A percentile compares a stretch with the other conserved stretches of the same genome.
phyloP scores from a whole-genome alignment of 1,140 invertebrate species.

The roundworm (Caenorhabditis elegans) region DNA sequence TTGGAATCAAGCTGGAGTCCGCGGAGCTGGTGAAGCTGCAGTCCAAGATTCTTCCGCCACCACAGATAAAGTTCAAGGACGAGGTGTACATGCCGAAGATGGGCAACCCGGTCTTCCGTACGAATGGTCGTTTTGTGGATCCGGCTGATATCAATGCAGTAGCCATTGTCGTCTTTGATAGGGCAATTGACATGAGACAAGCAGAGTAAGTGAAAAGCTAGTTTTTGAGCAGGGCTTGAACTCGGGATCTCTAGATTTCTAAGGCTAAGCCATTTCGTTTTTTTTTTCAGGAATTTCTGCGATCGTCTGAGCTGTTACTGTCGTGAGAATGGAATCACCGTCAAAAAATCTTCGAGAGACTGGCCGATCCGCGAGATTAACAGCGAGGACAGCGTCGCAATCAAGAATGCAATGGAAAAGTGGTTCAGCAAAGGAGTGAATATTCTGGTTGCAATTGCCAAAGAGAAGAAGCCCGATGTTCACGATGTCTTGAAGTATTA shows the following conservation, averaged over 20 bases:
- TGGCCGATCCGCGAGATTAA: neutral
- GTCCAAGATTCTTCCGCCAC: neutral
- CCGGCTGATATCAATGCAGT: neutral
- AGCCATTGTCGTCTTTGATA: neutral
- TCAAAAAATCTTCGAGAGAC: neutral
- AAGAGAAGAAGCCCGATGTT: neutral
- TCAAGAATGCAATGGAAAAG: neutral
- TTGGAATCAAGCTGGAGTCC: neutral
- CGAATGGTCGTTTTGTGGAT: neutral
- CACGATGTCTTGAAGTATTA: conserved; percentile 8
- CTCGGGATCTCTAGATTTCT: too few relatives aligned
- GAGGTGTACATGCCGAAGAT: neutral
- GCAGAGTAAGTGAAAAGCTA: neutral
- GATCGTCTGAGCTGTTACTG: neutral
- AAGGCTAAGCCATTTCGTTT: neutral
- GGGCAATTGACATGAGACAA: neutral
- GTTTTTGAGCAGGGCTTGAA: too few relatives aligned
- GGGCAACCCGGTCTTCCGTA: neutral
- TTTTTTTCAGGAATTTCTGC: neutral
- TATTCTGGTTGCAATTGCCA: neutral
- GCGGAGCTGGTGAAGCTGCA: neutral
- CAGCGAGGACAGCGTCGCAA: neutral
- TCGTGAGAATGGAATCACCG: neutral
- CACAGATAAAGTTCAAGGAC: neutral
- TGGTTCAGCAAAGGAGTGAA: neutral